These are phyloP conservation scores for Apotomis capreana DNA, from an alignment of 2,888 invertebrate species.

Conservation along the genomic window DNA sequence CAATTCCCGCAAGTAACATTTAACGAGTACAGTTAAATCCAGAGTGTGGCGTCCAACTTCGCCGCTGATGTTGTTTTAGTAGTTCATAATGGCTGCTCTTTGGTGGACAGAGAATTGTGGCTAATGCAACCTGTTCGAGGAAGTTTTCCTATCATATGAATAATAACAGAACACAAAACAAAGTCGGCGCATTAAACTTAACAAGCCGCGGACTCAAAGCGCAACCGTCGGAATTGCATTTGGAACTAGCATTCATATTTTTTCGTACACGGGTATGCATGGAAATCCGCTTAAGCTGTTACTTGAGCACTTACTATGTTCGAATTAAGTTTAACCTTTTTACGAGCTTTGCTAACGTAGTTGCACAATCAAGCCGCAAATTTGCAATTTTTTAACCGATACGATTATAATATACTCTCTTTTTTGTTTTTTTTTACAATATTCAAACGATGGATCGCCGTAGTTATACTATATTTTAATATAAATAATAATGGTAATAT, in stretches of 20 bases:
- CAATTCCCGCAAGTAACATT: conserved; percentile 53
- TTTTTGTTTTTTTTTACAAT: too few species aligned
- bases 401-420: too few species aligned
- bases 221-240: conserved; percentile 12
- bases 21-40: conserved; percentile 65
- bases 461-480: too few species aligned
- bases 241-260: conserved; percentile 1
- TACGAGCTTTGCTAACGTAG: neutral
- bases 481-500: too few species aligned
- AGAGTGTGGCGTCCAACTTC: conserved; percentile 68
- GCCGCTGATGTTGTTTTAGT: conserved; percentile 65
- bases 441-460: too few species aligned
- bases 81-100: conserved; percentile 71
- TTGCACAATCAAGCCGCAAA: neutral
- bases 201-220: conserved; percentile 16
- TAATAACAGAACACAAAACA: conserved; percentile 34
- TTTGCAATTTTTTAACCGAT: neutral
- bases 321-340: neutral
- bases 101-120: conserved; percentile 64
- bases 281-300: conserved; percentile 4
- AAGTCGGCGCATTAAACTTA: conserved; percentile 23
- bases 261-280: neutral
- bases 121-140: conserved; percentile 61
- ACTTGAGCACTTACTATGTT: conserved; percentile 1
- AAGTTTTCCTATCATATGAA: conserved; percentile 45